phyloP scores from a whole-genome alignment of 2,888 invertebrate genomes.

The Macaria liturata region DNA sequence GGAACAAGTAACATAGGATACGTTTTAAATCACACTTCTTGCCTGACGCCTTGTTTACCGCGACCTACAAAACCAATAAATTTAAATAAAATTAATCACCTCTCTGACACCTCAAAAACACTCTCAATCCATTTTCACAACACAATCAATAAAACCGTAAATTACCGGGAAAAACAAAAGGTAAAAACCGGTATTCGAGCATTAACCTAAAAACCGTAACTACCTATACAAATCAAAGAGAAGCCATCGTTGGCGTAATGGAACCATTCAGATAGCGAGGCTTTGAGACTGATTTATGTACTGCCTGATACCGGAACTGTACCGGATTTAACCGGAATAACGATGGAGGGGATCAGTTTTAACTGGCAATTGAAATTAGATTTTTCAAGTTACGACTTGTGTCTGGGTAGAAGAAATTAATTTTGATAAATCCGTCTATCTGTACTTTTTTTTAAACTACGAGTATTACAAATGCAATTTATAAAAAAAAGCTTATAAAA shows the following conservation, averaged over 20 bases:
- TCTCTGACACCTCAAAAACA: conserved; percentile 3
- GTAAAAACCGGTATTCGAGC: conserved; percentile 28
- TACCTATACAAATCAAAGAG: conserved; percentile 41
- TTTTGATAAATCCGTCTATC: no score
- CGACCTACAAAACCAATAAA: conserved; percentile 7
- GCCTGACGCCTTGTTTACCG: no score
- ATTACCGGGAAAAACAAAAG: conserved; percentile 25
- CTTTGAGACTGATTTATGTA: conserved; percentile 32
- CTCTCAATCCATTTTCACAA: conserved; percentile 18
- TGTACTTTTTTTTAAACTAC: no score
- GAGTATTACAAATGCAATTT: no score
- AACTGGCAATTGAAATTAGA: no score
- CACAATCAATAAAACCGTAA: conserved; percentile 29
- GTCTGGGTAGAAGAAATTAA: no score
- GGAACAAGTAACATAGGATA: no score
- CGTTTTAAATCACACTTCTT: no score
- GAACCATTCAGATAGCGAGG: conserved; percentile 35
- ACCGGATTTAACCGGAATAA: conserved; percentile 10
- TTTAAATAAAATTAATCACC: conserved; percentile 9
- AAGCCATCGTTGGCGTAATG: conserved; percentile 34
- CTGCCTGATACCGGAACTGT: conserved; percentile 25
- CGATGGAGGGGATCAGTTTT: no score
- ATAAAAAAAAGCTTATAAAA: no score
- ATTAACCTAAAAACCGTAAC: conserved; percentile 42
- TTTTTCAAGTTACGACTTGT: no score